Percentiles rank a stretch among this genome's conserved stretches.
Evolutionary conservation across 2,797 vertebrate genomes (phyloP).

Genomic region (Falco concolor): DNA sequence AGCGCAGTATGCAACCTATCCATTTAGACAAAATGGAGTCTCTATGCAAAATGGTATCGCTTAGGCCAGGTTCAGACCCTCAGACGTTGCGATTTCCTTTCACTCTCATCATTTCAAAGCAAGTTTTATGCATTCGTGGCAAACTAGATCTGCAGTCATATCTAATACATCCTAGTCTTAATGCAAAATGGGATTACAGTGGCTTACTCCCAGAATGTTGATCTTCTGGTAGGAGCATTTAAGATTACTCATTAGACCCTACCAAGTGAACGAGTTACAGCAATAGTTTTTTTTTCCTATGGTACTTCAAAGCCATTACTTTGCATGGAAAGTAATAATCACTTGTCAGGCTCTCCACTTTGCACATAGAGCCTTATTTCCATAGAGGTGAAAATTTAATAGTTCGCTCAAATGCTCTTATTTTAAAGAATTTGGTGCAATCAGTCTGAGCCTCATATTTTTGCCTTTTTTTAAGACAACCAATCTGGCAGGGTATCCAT

Average conservation of each 20-base stretch:
- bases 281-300: not conserved
- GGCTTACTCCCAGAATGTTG: not conserved
- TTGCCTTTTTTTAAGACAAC: not conserved
- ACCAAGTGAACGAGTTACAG: not conserved
- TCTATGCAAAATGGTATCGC: not conserved
- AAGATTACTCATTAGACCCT: slow-evolving; percentile 9
- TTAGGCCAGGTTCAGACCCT: not conserved
- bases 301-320: slow-evolving; percentile 41
- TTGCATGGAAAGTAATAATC: slow-evolving; percentile 56
- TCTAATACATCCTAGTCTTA: not conserved
- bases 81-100: not conserved
- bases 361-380: slow-evolving; percentile 43
- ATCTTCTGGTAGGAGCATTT: not conserved
- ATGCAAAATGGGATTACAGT: not conserved
- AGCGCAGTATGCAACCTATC: not conserved
- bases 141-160: not conserved
- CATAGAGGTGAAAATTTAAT: slow-evolving; percentile 56
- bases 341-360: slow-evolving; percentile 59
- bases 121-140: not conserved
- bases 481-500: slow-evolving; percentile 22
- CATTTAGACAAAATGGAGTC: not conserved
- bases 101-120: not conserved
- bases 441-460: slow-evolving; percentile 23
- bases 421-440: slow-evolving; percentile 54
- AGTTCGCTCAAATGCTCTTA: slow-evolving; percentile 42